Evolutionary conservation across 2,888 invertebrate genomes (phyloP).

Genomic region (Torymus auratus): DNA sequence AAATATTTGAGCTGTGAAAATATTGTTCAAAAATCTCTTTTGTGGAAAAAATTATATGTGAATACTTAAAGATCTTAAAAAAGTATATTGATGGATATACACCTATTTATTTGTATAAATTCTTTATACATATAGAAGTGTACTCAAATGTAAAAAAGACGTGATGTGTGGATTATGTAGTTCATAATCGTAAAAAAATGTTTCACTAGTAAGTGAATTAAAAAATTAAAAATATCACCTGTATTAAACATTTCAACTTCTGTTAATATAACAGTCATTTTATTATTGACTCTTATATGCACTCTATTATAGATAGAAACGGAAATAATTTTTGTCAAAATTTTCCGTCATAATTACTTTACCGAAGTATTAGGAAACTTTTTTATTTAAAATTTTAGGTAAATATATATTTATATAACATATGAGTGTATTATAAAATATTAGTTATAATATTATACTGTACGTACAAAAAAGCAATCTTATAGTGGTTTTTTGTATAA

Average conservation of each 20-base stretch:
- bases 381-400: background rate
- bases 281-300: no score
- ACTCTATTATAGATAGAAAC: no score
- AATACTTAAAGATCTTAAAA: no score
- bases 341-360: background rate
- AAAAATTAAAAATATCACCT: background rate
- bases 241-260: no score
- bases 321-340: no score
- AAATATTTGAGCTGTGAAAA: slow-evolving; percentile 42
- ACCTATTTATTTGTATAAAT: background rate
- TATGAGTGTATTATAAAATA: no score
- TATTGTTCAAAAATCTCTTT: slow-evolving; percentile 18
- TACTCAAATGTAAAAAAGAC: slow-evolving; percentile 24
- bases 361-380: background rate
- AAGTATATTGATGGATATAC: background rate
- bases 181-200: background rate
- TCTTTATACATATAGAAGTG: background rate
- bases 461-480: no score
- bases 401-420: background rate
- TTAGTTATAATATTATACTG: background rate
- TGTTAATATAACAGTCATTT: no score
- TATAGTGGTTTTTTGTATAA: background rate
- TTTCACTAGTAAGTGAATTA: background rate
- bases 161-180: slow-evolving; percentile 7
- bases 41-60: background rate